Evolutionary conservation across 2,888 invertebrate species (phyloP).

Genomic region (Neoitamus cyanurus): DNA sequence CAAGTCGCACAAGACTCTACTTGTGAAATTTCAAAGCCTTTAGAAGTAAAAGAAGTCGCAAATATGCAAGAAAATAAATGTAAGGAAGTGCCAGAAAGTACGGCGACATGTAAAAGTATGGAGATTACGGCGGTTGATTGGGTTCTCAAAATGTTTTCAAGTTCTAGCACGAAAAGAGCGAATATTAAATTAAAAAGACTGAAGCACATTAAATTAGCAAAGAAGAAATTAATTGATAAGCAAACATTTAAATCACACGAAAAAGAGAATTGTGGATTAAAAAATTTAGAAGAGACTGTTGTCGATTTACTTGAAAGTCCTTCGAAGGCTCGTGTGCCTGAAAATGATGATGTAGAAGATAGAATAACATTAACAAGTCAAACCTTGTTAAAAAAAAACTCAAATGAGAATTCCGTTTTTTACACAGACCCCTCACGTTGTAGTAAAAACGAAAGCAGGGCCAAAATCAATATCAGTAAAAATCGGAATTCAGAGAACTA

Average conservation of each 20-base stretch:
- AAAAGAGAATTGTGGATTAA: neutral
- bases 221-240: neutral
- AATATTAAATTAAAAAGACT: neutral
- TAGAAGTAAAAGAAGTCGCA: neutral
- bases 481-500: neutral
- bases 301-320: neutral
- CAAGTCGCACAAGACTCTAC: neutral
- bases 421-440: neutral
- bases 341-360: neutral
- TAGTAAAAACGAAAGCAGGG: neutral
- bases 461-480: neutral
- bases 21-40: neutral
- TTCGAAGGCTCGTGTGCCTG: neutral
- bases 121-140: conserved; percentile 5
- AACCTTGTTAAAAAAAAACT: neutral
- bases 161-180: neutral
- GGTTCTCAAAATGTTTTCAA: conserved; percentile 24
- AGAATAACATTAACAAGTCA: no score
- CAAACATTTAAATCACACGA: neutral
- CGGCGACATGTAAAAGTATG: neutral
- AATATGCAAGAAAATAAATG: neutral
- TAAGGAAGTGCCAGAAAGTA: neutral
- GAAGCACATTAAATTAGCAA: neutral
- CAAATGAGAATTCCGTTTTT: neutral
- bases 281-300: neutral